Percentiles rank a stretch among this genome's conserved stretches.
Evolutionary conservation across 2,797 vertebrate genomes (phyloP).

Genomic region (Trematomus bernacchii): DNA sequence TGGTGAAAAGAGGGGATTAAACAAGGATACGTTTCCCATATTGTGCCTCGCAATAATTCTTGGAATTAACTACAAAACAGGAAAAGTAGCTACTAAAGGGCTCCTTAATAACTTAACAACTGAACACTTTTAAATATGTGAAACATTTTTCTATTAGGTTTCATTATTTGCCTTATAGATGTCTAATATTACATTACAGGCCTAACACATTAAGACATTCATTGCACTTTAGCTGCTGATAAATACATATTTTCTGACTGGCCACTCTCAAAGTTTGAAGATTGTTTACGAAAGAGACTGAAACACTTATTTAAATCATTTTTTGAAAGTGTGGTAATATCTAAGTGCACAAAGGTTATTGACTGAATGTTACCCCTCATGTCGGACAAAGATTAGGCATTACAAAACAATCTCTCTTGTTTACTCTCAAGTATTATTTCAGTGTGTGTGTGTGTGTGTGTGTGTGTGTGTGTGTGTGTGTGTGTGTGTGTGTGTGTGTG

Average conservation of each 20-base stretch:
- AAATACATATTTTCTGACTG: background rate
- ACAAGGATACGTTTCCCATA: slow-evolving; percentile 24
- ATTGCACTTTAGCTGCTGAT: background rate
- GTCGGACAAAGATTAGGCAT: slow-evolving; percentile 41
- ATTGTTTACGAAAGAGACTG: background rate
- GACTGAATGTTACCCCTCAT: slow-evolving; percentile 19
- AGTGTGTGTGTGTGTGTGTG: background rate
- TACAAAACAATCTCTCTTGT: slow-evolving; percentile 42
- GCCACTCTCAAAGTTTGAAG: background rate
- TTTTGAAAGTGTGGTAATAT: slow-evolving; percentile 10
- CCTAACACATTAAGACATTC: background rate
- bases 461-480: too few species aligned
- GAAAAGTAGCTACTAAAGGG: slow-evolving; percentile 25
- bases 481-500: background rate
- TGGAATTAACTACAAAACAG: slow-evolving; percentile 27
- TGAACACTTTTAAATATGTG: slow-evolving; percentile 4
- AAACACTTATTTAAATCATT: background rate
- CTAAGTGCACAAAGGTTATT: slow-evolving; percentile 30
- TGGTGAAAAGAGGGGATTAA: slow-evolving; percentile 27
- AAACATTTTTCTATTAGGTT: slow-evolving; percentile 16
- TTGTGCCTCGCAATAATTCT: slow-evolving; percentile 28
- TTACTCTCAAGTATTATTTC: slow-evolving; percentile 24
- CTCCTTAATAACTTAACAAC: slow-evolving; percentile 19
- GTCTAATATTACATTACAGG: background rate
- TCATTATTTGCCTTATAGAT: slow-evolving; percentile 7